Conservation (phyloP, 2,797 vertebrate genomes). For the Parambassis ranga region DNA sequence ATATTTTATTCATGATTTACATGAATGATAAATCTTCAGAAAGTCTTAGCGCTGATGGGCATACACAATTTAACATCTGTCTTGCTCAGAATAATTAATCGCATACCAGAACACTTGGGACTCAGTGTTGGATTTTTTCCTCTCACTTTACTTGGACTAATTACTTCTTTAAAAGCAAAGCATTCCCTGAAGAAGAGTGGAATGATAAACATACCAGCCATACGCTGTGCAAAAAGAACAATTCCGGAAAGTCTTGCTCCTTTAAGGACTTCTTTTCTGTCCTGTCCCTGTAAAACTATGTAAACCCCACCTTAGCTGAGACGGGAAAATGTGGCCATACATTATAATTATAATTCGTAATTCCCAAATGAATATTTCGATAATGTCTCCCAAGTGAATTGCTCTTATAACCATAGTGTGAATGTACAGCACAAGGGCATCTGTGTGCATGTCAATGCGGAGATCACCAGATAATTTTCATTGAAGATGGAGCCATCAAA, state of each 20-base stretch:
- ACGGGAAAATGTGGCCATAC: conserved; percentile 44
- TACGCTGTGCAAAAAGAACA: background rate
- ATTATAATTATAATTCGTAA: conserved; percentile 71
- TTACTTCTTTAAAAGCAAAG: conserved; percentile 75
- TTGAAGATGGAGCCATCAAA: conserved; percentile 77
- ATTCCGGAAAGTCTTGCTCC: conserved; percentile 4
- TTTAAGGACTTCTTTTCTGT: conserved; percentile 16
- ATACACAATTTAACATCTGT: conserved; percentile 86
- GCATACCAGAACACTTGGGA: conserved; percentile 73
- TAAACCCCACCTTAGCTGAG: conserved; percentile 18
- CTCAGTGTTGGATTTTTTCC: conserved; percentile 67
- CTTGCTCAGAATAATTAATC: conserved; percentile 83
- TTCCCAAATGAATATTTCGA: conserved; percentile 73
- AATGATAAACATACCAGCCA: conserved; percentile 47
- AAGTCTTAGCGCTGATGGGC: conserved; percentile 83
- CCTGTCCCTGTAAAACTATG: conserved; percentile 12
- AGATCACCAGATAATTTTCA: conserved; percentile 79
- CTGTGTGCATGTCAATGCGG: conserved; percentile 70
- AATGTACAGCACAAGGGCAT: conserved; percentile 72
- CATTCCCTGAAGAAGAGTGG: conserved; percentile 47
- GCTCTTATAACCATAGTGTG: conserved; percentile 64
- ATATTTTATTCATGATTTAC: conserved; percentile 87
- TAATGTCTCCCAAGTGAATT: conserved; percentile 73
- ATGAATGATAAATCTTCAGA: conserved; percentile 85
- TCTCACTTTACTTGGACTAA: conserved; percentile 74